These are phyloP conservation scores for Nemapogon koenigi DNA, from an alignment of 2,888 invertebrate genomes.

Conservation along the genomic window DNA sequence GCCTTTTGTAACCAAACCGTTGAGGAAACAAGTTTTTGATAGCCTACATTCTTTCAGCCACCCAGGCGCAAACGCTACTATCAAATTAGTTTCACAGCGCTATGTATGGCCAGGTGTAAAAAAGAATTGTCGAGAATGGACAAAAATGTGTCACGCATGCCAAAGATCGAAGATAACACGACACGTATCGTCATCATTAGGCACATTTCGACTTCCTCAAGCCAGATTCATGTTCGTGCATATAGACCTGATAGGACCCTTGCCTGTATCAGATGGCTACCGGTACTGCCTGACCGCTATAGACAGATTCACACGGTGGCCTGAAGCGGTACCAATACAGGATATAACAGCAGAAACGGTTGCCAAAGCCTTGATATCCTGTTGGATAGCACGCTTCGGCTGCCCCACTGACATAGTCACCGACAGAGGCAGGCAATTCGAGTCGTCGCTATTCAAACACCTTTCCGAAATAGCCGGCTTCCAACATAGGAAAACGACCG, in stretches of 20 bases:
- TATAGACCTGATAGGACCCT: slow-evolving; percentile 1
- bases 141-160: slow-evolving; percentile 10
- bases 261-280: slow-evolving; percentile 12
- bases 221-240: background rate
- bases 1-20: slow-evolving; percentile 17
- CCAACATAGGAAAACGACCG: slow-evolving; percentile 20
- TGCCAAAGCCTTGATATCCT: slow-evolving; percentile 21
- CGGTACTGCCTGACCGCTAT: slow-evolving; percentile 20
- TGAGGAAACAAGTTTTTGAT: slow-evolving; percentile 19
- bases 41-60: slow-evolving; percentile 19
- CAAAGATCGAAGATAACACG: slow-evolving; percentile 3
- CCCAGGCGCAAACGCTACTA: background rate
- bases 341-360: slow-evolving; percentile 25
- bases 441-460: slow-evolving; percentile 24
- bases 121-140: slow-evolving; percentile 15
- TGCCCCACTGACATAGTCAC: slow-evolving; percentile 25
- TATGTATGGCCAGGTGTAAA: slow-evolving; percentile 16
- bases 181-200: slow-evolving; percentile 1
- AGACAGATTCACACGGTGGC: slow-evolving; percentile 13
- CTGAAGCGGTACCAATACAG: slow-evolving; percentile 6
- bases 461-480: slow-evolving; percentile 14
- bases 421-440: slow-evolving; percentile 32
- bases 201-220: background rate
- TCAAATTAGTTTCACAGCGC: too few relatives aligned
- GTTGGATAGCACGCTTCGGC: slow-evolving; percentile 33